Percentiles rank a stretch among this genome's conserved stretches.
Conservation (phyloP, 2,797 vertebrate species). For the Cercopithecus neglectus region DNA sequence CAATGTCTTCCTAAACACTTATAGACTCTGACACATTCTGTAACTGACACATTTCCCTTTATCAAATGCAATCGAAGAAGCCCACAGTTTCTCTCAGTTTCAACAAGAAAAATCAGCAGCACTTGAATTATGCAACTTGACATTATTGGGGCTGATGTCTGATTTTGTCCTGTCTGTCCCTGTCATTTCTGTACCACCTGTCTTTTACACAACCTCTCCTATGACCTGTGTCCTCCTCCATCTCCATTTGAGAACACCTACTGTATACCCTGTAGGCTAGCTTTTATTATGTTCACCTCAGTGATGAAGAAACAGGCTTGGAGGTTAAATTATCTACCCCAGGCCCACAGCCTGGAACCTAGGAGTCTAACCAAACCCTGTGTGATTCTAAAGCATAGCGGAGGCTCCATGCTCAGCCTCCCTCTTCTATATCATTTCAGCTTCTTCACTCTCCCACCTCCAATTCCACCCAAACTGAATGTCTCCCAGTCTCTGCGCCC, state of each 20-base stretch:
- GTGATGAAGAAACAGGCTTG: not conserved
- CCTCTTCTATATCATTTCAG: not conserved
- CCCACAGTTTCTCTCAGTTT: not conserved
- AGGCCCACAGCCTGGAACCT: not conserved
- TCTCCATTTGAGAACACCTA: not conserved
- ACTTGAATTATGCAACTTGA: not conserved
- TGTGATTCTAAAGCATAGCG: not conserved
- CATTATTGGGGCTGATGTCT: not conserved
- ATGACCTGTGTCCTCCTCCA: not conserved
- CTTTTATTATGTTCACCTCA: not conserved
- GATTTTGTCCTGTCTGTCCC: not conserved
- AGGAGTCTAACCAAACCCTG: not conserved
- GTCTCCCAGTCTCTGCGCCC: not conserved
- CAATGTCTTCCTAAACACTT: not conserved
- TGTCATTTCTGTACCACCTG: not conserved
- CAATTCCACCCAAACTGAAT: not conserved
- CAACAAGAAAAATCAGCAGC: not conserved
- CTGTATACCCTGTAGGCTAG: not conserved
- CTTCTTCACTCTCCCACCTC: not conserved
- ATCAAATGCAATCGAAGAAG: not conserved
- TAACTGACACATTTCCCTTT: not conserved
- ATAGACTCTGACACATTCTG: not conserved
- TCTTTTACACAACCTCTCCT: not conserved
- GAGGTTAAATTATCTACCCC: not conserved
- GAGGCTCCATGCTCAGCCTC: not conserved